Conservation (phyloP, 2,113 vertebrate genomes). For the Campylomormyrus tamandua region DNA sequence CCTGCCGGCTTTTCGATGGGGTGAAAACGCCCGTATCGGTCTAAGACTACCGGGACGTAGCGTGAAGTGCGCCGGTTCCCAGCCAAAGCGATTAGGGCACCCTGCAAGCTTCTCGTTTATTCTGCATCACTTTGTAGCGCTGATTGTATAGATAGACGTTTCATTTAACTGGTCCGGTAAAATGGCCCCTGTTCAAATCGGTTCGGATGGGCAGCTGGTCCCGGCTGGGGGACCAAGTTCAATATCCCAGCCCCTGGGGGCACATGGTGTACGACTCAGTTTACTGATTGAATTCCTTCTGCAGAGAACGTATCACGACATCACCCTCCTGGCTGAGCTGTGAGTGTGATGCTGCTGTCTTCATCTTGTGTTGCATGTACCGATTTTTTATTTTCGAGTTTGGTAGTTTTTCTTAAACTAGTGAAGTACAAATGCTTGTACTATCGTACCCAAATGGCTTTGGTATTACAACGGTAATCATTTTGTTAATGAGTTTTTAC, state of each 20-base stretch:
- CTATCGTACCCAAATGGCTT: not conserved
- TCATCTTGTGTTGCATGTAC: not conserved
- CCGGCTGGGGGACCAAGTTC: conserved; percentile 69
- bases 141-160: not conserved
- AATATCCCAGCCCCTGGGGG: conserved; percentile 66
- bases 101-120: not conserved
- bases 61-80: not conserved
- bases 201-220: conserved; percentile 84
- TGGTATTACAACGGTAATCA: not conserved
- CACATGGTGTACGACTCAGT: conserved; percentile 86
- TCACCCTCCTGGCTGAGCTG: conserved; percentile 91
- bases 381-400: not conserved
- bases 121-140: not conserved
- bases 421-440: not conserved
- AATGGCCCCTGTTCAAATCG: conserved; percentile 95
- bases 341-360: conserved; percentile 57
- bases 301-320: conserved; percentile 95
- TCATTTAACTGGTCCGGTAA: conserved; percentile 38
- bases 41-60: conserved; percentile 6
- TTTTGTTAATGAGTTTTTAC: not conserved
- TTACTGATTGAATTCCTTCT: conserved; percentile 91
- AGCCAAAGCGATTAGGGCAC: not conserved
- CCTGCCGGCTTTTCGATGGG: conserved; percentile 29
- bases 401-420: not conserved
- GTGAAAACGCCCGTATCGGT: not conserved